These are phyloP conservation scores for Panorpa germanica DNA, from an alignment of 2,888 invertebrate species.

Conservation along the genomic window DNA sequence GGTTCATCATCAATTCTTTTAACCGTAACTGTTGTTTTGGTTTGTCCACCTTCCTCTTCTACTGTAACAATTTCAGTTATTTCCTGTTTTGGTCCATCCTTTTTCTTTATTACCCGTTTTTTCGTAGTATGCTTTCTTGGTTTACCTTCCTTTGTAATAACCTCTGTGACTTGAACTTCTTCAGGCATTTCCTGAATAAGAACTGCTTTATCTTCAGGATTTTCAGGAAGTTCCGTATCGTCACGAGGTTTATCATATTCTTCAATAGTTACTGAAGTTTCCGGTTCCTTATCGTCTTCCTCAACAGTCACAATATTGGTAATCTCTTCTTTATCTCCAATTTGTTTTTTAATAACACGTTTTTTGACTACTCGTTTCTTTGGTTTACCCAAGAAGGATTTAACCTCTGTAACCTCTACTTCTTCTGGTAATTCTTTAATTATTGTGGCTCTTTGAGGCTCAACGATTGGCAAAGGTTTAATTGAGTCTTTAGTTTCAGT, in stretches of 20 bases:
- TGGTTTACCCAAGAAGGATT: too few relatives aligned
- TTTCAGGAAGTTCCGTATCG: conserved; percentile 7
- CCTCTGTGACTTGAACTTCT: conserved; percentile 11
- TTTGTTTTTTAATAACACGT: conserved; percentile 21
- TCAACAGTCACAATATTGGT: conserved; percentile 23
- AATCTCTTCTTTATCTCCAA: conserved; percentile 22
- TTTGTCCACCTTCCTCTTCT: conserved; percentile 15
- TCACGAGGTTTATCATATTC: conserved; percentile 12
- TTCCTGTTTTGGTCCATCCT: conserved; percentile 13
- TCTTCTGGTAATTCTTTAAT: too few relatives aligned
- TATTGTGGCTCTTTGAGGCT: too few relatives aligned
- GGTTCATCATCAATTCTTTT: conserved; percentile 11
- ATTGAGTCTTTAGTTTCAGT: too few relatives aligned
- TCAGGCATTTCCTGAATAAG: not conserved
- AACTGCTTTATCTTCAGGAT: conserved; percentile 13
- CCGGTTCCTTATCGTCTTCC: conserved; percentile 17
- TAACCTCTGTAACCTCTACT: too few relatives aligned
- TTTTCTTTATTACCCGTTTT: conserved; percentile 14
- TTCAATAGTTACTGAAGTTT: conserved; percentile 17
- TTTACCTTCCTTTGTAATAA: conserved; percentile 14
- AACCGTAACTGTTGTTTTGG: conserved; percentile 10
- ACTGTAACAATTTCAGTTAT: conserved; percentile 16
- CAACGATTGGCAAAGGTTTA: too few relatives aligned
- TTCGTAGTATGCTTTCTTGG: conserved; percentile 12
- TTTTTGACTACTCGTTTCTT: conserved; percentile 20